Base-by-base conservation (phyloP, 2,113 vertebrate species). In the Gymnorhina tibicen region DNA sequence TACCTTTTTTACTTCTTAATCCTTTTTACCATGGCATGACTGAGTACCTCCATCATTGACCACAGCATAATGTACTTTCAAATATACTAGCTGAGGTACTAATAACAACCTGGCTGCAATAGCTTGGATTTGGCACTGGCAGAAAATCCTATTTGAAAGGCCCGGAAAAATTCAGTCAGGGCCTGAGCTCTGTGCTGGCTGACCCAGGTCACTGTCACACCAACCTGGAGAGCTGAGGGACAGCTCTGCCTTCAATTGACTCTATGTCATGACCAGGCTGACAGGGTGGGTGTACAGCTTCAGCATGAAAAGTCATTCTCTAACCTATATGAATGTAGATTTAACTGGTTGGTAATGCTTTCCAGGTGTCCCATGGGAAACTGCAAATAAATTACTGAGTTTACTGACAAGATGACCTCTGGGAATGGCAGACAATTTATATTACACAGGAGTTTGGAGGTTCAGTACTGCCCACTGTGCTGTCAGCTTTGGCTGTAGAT, bases 121-220 rank as follows among this genome's bases (percentile, higher is more conserved):
- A 72, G 24, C 19, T 49, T 92, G 58, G 56, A 47, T 60, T 73
- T 79, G 74, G 53, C 37, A 62, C 13, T 3, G 13, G 11, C n/a
- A 85, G 52, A 76, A 96, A 94, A 95, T 79, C 47, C 46, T 21
- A 11, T 92, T 92, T 91, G 64, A 60, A 92, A 91, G 85, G 18
- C 10, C 39, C 87, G 53, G 52, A 1, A 60, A 60, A 75, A 64
- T 85, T 68, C 91, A 72, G 35, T 82, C 69, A 68, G 52, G 19
- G 56, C 30, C 32, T 82, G 86, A 85, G 39, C 11, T 72, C 32
- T 60, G 56, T 85, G 73, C 35, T 86, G 52, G 76, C 59, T 16
- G 28, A 47, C 21, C 30, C 35, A 52, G 30, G 13, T 3, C 68
- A 18, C 24, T 56, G 49, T 28, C 74, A 73, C 24, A 56, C 19